Percentiles rank a stretch among this genome's conserved stretches.
phyloP scores from a whole-genome alignment of 2,113 vertebrate species.

The Engystomops pustulosus region DNA sequence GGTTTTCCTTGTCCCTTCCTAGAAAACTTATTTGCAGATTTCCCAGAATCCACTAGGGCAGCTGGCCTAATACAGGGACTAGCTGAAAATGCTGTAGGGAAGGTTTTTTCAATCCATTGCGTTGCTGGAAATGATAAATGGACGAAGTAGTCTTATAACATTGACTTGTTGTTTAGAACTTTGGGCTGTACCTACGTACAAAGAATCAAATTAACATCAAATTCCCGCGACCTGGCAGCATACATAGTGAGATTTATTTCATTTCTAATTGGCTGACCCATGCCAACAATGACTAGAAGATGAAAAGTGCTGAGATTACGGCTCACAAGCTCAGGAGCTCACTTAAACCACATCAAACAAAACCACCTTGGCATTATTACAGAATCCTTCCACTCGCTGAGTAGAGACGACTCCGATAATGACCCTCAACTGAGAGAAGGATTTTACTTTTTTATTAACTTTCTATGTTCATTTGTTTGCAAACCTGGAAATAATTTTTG shows the following conservation, averaged over 20 bases:
- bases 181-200: constrained; percentile 23
- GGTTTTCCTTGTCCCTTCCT: no score
- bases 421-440: constrained; percentile 41
- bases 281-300: constrained; percentile 55
- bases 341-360: constrained; percentile 63
- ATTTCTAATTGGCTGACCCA: constrained; percentile 61
- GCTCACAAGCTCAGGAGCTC: constrained; percentile 57
- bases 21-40: no score
- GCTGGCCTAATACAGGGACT: no score
- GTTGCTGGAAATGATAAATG: no score
- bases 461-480: background rate
- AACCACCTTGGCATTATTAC: constrained; percentile 61
- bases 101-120: no score
- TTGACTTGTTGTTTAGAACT: no score
- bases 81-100: no score
- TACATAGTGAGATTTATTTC: constrained; percentile 58
- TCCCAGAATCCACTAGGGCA: no score
- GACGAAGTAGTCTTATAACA: no score
- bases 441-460: background rate
- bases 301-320: constrained; percentile 61
- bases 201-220: constrained; percentile 32
- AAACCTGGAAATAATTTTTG: background rate
- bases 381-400: constrained; percentile 61
- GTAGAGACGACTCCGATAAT: constrained; percentile 61
- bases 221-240: constrained; percentile 34